Conservation (phyloP, 2,113 vertebrate genomes). For the Charina bottae region DNA sequence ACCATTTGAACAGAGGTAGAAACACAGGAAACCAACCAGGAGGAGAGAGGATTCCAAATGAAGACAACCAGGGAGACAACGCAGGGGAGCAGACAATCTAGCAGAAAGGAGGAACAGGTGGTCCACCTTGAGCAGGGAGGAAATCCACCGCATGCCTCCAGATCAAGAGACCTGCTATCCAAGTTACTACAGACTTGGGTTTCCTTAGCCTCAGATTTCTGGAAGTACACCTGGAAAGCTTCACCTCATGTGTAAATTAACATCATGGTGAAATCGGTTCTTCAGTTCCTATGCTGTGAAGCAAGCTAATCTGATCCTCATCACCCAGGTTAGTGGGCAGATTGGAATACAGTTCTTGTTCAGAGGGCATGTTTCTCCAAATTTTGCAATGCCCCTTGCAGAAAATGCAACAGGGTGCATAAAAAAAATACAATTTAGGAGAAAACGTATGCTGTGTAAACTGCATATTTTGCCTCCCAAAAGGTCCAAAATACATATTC, state of each 20-base stretch:
- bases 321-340: too few species aligned
- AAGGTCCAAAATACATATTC: not conserved
- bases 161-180: not conserved
- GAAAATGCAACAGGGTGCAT: not conserved
- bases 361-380: not conserved
- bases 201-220: too few species aligned
- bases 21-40: conserved; percentile 35
- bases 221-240: too few species aligned
- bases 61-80: conserved; percentile 47
- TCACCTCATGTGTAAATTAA: too few species aligned
- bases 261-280: too few species aligned
- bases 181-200: not conserved
- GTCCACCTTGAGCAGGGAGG: not conserved
- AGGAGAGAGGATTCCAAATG: conserved; percentile 45
- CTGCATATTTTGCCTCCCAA: not conserved
- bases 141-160: not conserved
- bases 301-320: not conserved
- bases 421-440: not conserved
- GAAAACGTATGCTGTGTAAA: not conserved
- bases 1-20: conserved; percentile 44
- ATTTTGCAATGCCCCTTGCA: not conserved
- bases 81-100: conserved; percentile 52
- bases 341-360: not conserved
- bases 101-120: conserved; percentile 2
- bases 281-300: too few species aligned